Base-by-base conservation (phyloP, 2,888 invertebrate genomes). In the Platerodrilus igneus region DNA sequence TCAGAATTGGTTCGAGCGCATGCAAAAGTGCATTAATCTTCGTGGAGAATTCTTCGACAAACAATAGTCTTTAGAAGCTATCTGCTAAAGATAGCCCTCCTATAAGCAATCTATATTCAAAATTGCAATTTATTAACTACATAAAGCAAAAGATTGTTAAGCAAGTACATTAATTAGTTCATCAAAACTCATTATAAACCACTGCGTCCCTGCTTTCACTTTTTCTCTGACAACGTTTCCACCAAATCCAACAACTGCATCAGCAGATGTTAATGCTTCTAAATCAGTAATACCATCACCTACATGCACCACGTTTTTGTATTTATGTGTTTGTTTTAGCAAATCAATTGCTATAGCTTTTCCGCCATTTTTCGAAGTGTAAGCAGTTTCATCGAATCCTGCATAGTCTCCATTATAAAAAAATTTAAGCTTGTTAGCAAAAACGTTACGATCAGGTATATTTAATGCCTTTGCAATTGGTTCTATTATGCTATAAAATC, bases 211-310 rank as follows among this genome's bases (percentile, higher is more conserved):
- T 28, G 79, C 75, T 63, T 82, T 84, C 2, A 96, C 94, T 60
- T 81, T 83, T 47, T 88, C 83, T 44, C 96, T 76, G 17, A 90
- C 73, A 2, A 93, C 83, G 68, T 95, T 95, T 3, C 95, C 96
- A 23, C 96, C 96, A 66, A 90, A 97, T 50, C 96, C 96, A 59
- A 91, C 88, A 58, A 91, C 91, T 16, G 83, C 82, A 65, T 90
- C 89, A 17, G 93, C 93, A 1, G 92, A 90, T 3, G 97, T 95
- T 56, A 81, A 78, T 4, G 97, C 93, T 68, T 96, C 96, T 51
- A 94, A 76, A 70, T 99, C 99, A 0, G 97, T 99, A 26, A 86
- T 89, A 17, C 99, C 99, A 69, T 99, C 99, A 0, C 99, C 99
- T 41, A 99, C 79, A 77, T 96, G 86, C 13, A 96, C 80, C 10